phyloP scores from a whole-genome alignment of 2,113 vertebrate species.

The Gobio gobio region DNA sequence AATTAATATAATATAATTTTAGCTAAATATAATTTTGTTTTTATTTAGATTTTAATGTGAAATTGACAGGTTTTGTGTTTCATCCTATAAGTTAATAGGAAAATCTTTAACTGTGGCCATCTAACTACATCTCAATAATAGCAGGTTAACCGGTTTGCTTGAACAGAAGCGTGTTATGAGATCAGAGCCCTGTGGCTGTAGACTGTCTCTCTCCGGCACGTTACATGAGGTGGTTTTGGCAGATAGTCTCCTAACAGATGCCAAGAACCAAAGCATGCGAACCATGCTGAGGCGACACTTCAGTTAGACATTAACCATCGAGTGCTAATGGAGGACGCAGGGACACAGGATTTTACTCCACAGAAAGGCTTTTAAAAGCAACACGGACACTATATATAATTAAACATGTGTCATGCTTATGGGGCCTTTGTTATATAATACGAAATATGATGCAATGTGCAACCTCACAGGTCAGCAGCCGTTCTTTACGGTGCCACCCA shows the following conservation, averaged over 20 bases:
- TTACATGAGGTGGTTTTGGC: slow-evolving; percentile 25
- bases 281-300: background rate
- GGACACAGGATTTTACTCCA: background rate
- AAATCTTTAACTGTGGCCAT: background rate
- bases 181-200: background rate
- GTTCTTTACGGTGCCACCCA: background rate
- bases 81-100: background rate
- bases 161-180: background rate
- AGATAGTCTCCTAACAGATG: background rate
- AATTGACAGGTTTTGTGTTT: too few relatives aligned
- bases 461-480: background rate
- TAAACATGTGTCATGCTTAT: background rate
- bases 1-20: too few relatives aligned
- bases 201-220: slow-evolving; percentile 2
- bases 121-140: background rate
- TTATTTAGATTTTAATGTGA: background rate
- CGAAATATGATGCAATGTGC: background rate
- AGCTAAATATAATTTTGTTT: background rate
- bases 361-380: too few relatives aligned
- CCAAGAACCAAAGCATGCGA: slow-evolving; percentile 15
- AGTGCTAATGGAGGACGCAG: background rate
- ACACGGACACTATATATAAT: background rate
- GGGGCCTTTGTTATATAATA: background rate
- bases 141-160: background rate
- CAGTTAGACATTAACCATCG: slow-evolving; percentile 50